phyloP scores from a whole-genome alignment of 2,113 vertebrate genomes.

The Stegostoma tigrinum region DNA sequence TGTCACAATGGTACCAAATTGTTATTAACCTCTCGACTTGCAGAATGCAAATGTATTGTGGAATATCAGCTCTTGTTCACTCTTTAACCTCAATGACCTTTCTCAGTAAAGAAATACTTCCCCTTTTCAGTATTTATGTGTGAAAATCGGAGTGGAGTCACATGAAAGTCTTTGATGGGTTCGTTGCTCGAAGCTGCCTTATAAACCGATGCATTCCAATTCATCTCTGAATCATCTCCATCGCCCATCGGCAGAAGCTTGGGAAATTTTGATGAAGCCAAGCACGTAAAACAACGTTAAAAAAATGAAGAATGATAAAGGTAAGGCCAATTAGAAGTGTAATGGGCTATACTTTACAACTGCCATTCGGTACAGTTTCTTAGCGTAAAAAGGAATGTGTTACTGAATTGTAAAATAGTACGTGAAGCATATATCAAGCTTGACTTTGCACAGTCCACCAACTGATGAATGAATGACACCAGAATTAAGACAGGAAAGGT shows the following conservation, averaged over 20 bases:
- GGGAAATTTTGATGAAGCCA: background rate
- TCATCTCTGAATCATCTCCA: background rate
- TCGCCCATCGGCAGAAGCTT: background rate
- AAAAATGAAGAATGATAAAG: background rate
- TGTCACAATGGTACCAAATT: background rate
- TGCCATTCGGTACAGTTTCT: too few relatives aligned
- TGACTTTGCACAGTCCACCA: background rate
- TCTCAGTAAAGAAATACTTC: background rate
- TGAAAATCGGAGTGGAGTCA: slow-evolving; percentile 6
- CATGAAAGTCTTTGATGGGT: background rate
- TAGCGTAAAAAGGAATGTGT: background rate
- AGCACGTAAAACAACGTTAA: background rate
- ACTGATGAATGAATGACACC: background rate
- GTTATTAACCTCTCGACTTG: background rate
- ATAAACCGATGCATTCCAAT: background rate
- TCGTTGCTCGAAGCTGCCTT: background rate
- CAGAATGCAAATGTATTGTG: background rate
- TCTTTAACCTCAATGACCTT: background rate
- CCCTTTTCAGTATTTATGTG: slow-evolving; percentile 14
- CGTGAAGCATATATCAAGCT: background rate
- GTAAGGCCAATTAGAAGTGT: background rate
- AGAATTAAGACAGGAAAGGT: background rate
- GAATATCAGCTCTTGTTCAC: background rate
- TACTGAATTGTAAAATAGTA: background rate
- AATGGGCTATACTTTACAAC: background rate